Base-by-base conservation (phyloP, 2,888 invertebrate genomes). In the Malacosoma neustria region DNA sequence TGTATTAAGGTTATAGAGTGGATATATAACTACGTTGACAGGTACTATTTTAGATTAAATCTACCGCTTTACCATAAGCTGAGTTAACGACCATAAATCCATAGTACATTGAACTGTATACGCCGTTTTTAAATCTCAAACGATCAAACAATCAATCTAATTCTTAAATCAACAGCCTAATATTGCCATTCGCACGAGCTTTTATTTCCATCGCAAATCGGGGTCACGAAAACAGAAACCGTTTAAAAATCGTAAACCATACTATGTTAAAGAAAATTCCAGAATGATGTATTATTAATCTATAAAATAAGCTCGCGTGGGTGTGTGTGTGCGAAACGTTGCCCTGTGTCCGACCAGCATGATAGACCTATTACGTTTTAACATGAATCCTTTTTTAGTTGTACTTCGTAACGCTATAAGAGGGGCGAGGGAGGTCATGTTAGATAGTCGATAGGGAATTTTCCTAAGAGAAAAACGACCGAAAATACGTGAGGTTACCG, bases 401-500 rank as follows among this genome's bases (percentile, higher is more conserved):
- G 36, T 38, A 14, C 14, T 13, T 5, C 6, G 4, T 39, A 37
- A 33, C 9, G 15, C 36, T 14, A 1, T 12, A 4, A 3, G 3
- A 33, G 14, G 6, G 51, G 38, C 57, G 39, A 50, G 54, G 57
- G 30, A 52, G 75, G 31, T 71, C 77, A 47, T 29, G 32, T 13
- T 33, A 5, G n/a, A 13, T 72, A 70, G 75, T 45, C 49, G 41
- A 50, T 57, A 51, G 49, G 40, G 51, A 71, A 73, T 77, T 81
- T 81, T 79, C 76, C 73, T 71, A 61, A 51, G 68, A 76, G 77
- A 79, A 80, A 80, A 79, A 72, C 66, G 62, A 57, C 71, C 70
- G 72, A 77, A 80, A 80, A 77, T 74, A 71, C 58, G 57, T 48
- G 46, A 46, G 61, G 74, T 67, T 70, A 57, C 61, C 59, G 71